These are phyloP conservation scores for Temnothorax nylanderi DNA, from an alignment of 1,140 invertebrate species.

Conservation along the genomic window DNA sequence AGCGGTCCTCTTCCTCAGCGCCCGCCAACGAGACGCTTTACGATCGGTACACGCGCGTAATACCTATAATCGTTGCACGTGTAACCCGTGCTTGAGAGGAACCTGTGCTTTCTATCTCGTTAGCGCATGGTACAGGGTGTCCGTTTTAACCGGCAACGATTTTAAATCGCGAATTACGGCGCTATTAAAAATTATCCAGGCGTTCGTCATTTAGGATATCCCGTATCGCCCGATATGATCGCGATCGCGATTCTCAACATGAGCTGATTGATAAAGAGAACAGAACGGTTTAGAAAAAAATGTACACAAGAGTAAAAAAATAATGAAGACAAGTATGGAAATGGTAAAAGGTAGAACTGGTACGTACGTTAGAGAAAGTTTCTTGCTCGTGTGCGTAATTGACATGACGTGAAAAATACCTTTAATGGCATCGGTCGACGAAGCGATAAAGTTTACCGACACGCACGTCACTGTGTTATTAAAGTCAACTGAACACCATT, in stretches of 20 bases:
- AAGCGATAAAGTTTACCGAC: constrained; percentile 58
- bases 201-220: not conserved
- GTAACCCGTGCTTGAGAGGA: constrained; percentile 33
- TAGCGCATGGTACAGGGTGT: constrained; percentile 12
- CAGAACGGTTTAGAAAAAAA: not conserved
- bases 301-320: not conserved
- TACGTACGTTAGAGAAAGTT: constrained; percentile 28
- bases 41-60: constrained; percentile 45
- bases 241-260: not conserved
- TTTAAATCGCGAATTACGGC: not conserved
- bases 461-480: constrained; percentile 54
- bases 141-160: not conserved
- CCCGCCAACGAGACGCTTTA: constrained; percentile 40
- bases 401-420: constrained; percentile 56
- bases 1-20: constrained; percentile 34
- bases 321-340: not conserved
- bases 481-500: constrained; percentile 37
- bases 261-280: not conserved
- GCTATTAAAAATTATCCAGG: not conserved
- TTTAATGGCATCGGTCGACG: constrained; percentile 51
- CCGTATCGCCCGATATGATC: not conserved
- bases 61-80: constrained; percentile 60
- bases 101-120: constrained; percentile 50
- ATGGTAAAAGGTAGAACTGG: not conserved
- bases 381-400: constrained; percentile 42